Percentiles rank a stretch among this genome's conserved stretches.
phyloP scores from a whole-genome alignment of 2,113 vertebrate genomes.

The Halichoerus grypus region DNA sequence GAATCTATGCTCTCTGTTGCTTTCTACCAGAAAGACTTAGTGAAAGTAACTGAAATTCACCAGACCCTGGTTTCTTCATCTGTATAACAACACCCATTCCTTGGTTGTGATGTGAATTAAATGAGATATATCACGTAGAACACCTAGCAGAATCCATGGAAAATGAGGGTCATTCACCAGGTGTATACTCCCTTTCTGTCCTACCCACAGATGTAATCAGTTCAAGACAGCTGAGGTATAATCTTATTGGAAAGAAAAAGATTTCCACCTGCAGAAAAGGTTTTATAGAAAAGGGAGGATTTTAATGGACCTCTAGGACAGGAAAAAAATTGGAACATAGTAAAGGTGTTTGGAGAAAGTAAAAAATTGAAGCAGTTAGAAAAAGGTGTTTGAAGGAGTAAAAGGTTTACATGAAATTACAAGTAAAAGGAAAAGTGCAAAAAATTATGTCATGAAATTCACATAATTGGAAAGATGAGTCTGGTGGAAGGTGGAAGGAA shows the following conservation, averaged over 20 bases:
- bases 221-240: neutral
- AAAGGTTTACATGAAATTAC: neutral
- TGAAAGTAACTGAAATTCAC: neutral
- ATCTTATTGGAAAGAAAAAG: neutral
- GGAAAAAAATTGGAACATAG: neutral
- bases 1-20: neutral
- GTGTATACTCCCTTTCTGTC: neutral
- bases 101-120: neutral
- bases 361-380: neutral
- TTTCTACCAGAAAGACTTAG: neutral
- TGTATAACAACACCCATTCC: neutral
- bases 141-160: neutral
- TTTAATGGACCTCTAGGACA: neutral
- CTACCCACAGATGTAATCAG: neutral
- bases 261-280: neutral
- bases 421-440: neutral
- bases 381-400: neutral
- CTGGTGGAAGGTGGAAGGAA: neutral
- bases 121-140: neutral
- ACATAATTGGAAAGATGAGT: neutral
- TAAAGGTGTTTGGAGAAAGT: neutral
- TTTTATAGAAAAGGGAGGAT: neutral
- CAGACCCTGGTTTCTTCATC: neutral
- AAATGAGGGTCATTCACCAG: neutral
- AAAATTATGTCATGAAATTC: neutral